Evolutionary conservation across 2,113 vertebrate genomes (phyloP).

Genomic region (Oncorhynchus nerka): DNA sequence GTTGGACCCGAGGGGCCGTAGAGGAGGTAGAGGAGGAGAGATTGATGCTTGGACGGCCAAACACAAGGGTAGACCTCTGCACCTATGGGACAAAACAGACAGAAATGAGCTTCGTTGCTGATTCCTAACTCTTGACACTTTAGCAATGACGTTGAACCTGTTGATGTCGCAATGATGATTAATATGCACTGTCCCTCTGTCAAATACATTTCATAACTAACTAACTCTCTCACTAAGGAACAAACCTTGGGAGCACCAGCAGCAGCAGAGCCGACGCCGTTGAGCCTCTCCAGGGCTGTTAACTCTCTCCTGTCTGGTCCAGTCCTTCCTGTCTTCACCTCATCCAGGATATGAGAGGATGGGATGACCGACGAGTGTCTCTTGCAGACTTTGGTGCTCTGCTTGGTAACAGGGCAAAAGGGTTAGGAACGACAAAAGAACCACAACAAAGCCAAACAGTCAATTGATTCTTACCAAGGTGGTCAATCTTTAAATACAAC

Average conservation of each 20-base stretch:
- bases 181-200: too few relatives aligned
- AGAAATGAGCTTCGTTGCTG: too few relatives aligned
- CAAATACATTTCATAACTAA: too few relatives aligned
- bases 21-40: constrained; percentile 58
- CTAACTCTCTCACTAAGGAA: too few relatives aligned
- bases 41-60: constrained; percentile 64
- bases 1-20: constrained; percentile 66
- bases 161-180: too few relatives aligned
- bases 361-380: constrained; percentile 71
- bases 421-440: not conserved
- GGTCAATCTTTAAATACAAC: not conserved
- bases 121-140: too few relatives aligned
- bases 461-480: not conserved
- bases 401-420: constrained; percentile 8
- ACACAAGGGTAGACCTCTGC: constrained; percentile 53
- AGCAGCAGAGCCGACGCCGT: not conserved
- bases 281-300: constrained; percentile 3
- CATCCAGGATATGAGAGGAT: constrained; percentile 63
- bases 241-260: too few relatives aligned
- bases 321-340: constrained; percentile 44
- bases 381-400: constrained; percentile 70
- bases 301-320: constrained; percentile 6
- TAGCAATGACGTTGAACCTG: too few relatives aligned
- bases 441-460: not conserved
- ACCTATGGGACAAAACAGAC: constrained; percentile 26